These are phyloP conservation scores for Menidia beryllina DNA, from an alignment of 2,113 vertebrate genomes.

Conservation along the genomic window DNA sequence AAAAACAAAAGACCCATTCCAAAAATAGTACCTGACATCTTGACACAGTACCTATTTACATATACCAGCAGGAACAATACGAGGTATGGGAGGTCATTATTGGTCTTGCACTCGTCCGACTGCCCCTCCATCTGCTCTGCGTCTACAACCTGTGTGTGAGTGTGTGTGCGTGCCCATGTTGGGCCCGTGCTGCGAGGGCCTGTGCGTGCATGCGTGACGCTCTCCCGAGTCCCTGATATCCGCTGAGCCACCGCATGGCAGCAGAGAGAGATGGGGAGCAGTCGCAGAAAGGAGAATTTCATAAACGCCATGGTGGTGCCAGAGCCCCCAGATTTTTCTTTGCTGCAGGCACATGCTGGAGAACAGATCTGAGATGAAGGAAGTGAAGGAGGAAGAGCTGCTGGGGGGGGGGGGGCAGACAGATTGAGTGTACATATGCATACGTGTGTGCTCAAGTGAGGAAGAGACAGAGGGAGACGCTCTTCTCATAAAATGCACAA, in stretches of 20 bases:
- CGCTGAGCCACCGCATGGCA: conserved; percentile 55
- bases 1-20: neutral
- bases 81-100: conserved; percentile 49
- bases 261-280: conserved; percentile 54
- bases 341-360: conserved; percentile 42
- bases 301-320: conserved; percentile 54
- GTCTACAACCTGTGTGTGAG: conserved; percentile 36
- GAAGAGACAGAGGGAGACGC: neutral
- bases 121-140: conserved; percentile 66
- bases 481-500: neutral
- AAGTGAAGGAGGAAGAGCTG: conserved; percentile 13
- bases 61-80: conserved; percentile 49
- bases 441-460: neutral
- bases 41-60: conserved; percentile 23
- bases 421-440: conserved; percentile 20
- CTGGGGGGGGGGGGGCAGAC: no score
- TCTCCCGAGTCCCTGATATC: conserved; percentile 52
- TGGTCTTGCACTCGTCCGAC: conserved; percentile 56
- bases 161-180: neutral
- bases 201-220: conserved; percentile 38
- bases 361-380: conserved; percentile 38
- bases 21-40: conserved; percentile 9
- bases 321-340: conserved; percentile 52
- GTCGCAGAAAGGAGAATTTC: conserved; percentile 48
- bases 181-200: neutral